These are phyloP conservation scores for Malthinus flaveolus DNA, from an alignment of 2,888 invertebrate species.

Conservation along the genomic window DNA sequence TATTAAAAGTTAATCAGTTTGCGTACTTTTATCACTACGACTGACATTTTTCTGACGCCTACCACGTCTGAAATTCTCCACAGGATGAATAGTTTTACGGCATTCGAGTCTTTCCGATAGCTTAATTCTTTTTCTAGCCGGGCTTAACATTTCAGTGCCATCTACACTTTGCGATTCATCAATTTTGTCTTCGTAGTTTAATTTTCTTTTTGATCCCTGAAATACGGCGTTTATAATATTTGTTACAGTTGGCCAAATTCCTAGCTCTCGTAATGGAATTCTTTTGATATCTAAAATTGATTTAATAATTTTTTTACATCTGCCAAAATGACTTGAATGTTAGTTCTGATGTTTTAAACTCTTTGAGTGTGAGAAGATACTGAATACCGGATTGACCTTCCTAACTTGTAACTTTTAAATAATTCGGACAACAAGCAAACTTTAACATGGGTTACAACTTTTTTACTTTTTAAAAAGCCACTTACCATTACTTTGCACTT, in stretches of 20 bases:
- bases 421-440: no score
- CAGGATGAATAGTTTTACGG: conserved; percentile 42
- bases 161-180: conserved; percentile 6
- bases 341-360: no score
- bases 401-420: no score
- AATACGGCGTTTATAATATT: conserved; percentile 38
- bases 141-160: conserved; percentile 10
- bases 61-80: conserved; percentile 21
- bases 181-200: conserved; percentile 3
- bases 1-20: conserved; percentile 40
- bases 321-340: no score
- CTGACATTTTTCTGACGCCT: conserved; percentile 15
- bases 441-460: no score
- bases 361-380: no score
- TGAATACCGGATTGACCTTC: no score
- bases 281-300: not conserved
- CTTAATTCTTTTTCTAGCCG: conserved; percentile 39
- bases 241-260: conserved; percentile 42
- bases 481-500: not conserved
- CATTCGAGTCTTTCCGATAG: conserved; percentile 43
- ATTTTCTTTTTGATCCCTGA: conserved; percentile 19
- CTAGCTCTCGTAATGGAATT: not conserved
- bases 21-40: conserved; percentile 43
- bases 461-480: no score
- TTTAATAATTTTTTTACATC: not conserved